Evolutionary conservation across 2,113 vertebrate species (phyloP), one percentile per base, ranked within the genome.

Genomic region (Xiphophorus maculatus): DNA sequence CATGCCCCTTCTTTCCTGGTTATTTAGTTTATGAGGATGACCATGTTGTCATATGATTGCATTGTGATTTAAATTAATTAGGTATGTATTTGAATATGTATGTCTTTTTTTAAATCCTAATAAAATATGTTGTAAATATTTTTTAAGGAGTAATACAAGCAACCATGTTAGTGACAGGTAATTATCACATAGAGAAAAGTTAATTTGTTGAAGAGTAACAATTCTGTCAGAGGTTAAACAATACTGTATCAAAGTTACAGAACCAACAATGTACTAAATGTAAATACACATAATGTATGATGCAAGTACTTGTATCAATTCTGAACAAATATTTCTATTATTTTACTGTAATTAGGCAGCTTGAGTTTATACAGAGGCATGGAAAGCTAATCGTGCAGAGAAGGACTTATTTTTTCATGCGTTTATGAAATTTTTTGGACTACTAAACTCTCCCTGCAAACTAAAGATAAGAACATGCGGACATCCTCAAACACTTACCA

Each of bases 401-500:
- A 5, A 54, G 2, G 22, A n/a, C 9, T 54, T 25, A 25, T 25
- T 54, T 54, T 22, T 54, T 10, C 2, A 58, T n/a, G 22, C 8
- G 25, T 58, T 58, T n/a, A 3, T 7, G 6, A 58, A 3, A 58
- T 58, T 1, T 58, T 58, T 22, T 58, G 7, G 51, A 19, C 51
- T 58, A n/a, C 25, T 22, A n/a, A 10, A 25, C 8, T 58, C 17
- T 58, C 25, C 7, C 22, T 40, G 66, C 48, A 83, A 71, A 71
- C 44, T 1, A 63, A 66, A 44, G 54, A 84, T 69, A 30, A 77
- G 25, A 54, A 54, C 0, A 66, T 63, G 74, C 22, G 71, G 74
- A 68, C 71, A 72, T 84, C 58, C 17, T 82, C 64, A 76, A 85
- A 71, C 48, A 27, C 51, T 73, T 81, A 60, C 74, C 77, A 74